Evolutionary conservation across 2,113 vertebrate species (phyloP), one percentile per base, ranked within the genome.

Genomic region (Tychaedon coryphoeus): DNA sequence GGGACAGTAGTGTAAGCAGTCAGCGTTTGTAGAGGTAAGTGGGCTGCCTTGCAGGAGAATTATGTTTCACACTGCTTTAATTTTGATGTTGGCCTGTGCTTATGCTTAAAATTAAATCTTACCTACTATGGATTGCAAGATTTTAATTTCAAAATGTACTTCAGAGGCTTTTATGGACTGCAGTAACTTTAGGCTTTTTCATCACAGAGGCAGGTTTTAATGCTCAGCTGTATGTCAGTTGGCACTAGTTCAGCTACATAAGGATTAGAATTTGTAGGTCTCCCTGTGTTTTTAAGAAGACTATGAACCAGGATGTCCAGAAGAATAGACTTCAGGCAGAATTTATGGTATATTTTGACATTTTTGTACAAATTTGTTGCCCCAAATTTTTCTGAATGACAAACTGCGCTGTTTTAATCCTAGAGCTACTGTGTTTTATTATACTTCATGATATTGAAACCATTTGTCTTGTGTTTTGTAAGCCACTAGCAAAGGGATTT

Each of bases 401-500:
- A 57, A 53, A 42, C 22, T n/a, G 14, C 0, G 0, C 11, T 71
- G 19, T 79, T 76, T 7, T 23, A 76, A 77, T 93, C 70, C 17
- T 80, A 6, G 22, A 84, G 36, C 14, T 78, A 24, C 14, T 34
- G 33, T 69, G 31, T 90, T 90, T 62, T 85, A 43, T 60, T 92
- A 7, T 47, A 65, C 31, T 65, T 82, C 3, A 4, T 57, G 28
- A 53, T 65, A 54, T 5, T 60, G 66, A 92, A 92, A n/a, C 47
- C 2, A 8, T 83, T 87, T 89, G 50, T 67, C 45, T 43, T 88
- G 18, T 89, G 16, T 90, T 83, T 90, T 92, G 5, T 74, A 90
- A 85, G 61, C 76, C 71, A 81, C 80, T 33, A 95, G 74, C 73
- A 75, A 89, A 90, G 40, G 73, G 56, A 74, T 81, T 88, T 93